These are phyloP conservation scores for Ichneumon xanthorius DNA, from an alignment of 2,888 invertebrate species.

Conservation along the genomic window DNA sequence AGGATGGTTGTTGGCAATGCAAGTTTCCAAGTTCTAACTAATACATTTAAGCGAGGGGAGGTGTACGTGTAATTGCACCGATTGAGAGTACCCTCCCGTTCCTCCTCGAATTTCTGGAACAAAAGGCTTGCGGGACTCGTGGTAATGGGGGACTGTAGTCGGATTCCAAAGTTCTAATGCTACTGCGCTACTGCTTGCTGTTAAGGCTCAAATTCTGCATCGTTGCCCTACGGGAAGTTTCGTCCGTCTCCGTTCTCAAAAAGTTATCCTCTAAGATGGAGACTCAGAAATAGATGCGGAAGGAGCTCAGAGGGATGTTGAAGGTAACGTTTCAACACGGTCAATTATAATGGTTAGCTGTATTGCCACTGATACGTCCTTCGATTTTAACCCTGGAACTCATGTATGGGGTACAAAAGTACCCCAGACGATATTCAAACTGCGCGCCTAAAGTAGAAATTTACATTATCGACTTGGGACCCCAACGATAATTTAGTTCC, in stretches of 20 bases:
- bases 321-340: conserved; percentile 12
- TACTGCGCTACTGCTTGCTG: conserved; percentile 20
- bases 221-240: conserved; percentile 5
- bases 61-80: conserved; percentile 41
- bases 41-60: conserved; percentile 9
- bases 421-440: too few relatives aligned
- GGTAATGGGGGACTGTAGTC: conserved; percentile 7
- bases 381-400: neutral
- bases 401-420: too few relatives aligned
- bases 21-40: conserved; percentile 47
- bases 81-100: conserved; percentile 24
- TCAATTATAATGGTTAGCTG: conserved; percentile 13
- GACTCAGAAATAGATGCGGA: conserved; percentile 2
- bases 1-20: conserved; percentile 63
- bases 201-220: conserved; percentile 18
- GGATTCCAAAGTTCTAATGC: conserved; percentile 36
- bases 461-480: too few relatives aligned
- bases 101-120: conserved; percentile 28
- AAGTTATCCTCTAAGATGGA: neutral
- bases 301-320: neutral
- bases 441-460: too few relatives aligned
- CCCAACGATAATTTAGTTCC: too few relatives aligned
- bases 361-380: neutral
- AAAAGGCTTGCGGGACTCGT: conserved; percentile 28
- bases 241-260: conserved; percentile 11